phyloP scores from a whole-genome alignment of 2,888 invertebrate species.

The Drosophila incognita region DNA sequence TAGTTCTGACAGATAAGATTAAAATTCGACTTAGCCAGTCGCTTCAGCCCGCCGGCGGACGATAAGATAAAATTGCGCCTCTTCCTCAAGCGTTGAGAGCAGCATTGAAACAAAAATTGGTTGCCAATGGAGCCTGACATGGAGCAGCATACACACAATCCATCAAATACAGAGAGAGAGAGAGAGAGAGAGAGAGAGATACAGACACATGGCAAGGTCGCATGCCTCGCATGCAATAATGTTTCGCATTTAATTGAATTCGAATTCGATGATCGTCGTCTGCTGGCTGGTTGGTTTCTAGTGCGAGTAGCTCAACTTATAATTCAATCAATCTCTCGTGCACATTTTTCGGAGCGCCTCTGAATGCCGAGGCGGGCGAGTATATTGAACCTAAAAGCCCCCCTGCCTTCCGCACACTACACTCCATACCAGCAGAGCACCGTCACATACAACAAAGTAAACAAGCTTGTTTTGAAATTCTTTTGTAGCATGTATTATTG shows the following conservation, averaged over 20 bases:
- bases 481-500: slow-evolving; percentile 51
- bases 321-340: slow-evolving; percentile 68
- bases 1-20: slow-evolving; percentile 75
- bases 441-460: slow-evolving; percentile 39
- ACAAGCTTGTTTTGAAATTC: slow-evolving; percentile 74
- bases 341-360: slow-evolving; percentile 36
- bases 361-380: slow-evolving; percentile 50
- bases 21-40: slow-evolving; percentile 69
- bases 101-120: slow-evolving; percentile 41
- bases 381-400: slow-evolving; percentile 67
- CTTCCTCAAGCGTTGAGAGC: slow-evolving; percentile 16
- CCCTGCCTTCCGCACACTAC: background rate
- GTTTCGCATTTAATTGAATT: slow-evolving; percentile 57
- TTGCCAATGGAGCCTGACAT: slow-evolving; percentile 60
- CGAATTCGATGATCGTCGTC: slow-evolving; percentile 28
- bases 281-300: background rate
- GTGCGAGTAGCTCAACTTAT: slow-evolving; percentile 30
- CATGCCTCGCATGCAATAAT: slow-evolving; percentile 34
- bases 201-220: slow-evolving; percentile 67
- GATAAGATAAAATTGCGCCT: slow-evolving; percentile 69
- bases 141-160: slow-evolving; percentile 28
- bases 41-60: slow-evolving; percentile 16
- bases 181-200: slow-evolving; percentile 21
- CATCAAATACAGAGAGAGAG: slow-evolving; percentile 31
- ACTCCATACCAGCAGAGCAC: background rate